Evolutionary conservation across 2,797 vertebrate species (phyloP), one percentile per base, ranked within the genome.

Genomic region (Typhlichthys subterraneus): DNA sequence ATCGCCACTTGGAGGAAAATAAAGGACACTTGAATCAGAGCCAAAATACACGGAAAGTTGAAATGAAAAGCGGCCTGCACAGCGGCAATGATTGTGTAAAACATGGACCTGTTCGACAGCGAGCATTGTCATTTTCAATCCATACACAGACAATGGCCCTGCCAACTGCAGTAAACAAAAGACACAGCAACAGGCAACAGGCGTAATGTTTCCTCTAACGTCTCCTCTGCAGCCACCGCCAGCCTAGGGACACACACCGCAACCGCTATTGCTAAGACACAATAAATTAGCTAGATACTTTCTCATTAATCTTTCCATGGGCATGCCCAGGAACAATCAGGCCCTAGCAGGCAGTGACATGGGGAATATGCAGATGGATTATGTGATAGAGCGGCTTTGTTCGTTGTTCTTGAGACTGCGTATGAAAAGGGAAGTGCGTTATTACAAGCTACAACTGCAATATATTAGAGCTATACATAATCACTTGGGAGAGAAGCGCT

Each of bases 321-420:
- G 29, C 57, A 11, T 46, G 10, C 38, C 52, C 29, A 42, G 11
- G 19, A 54, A 45, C 47, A 57, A 58, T 23, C 31, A 50, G 48
- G 50, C 65, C 50, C 0, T 7, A 57, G 8, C 33, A 54, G 46
- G 19, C 57, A 61, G 48, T 45, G 60, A 69, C 50, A 57, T 23
- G 55, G 65, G 12, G 49, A 65, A 31, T 74, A 70, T 67, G 70
- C 29, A 12, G 17, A 69, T 61, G 53, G 65, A 70, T 59, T 53
- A 72, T 73, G 67, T 38, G 33, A 38, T 38, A 57, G 57, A 42
- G 50, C 13, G 55, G 42, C 53, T 57, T 13, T 63, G 29, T 38
- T 59, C 19, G 1, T 14, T n/a, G 0, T 3, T 38, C 23, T 57
- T 53, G 15, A 51, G 9, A 56, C 55, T 68, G 55, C 4, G 11